Percentiles rank a stretch among this genome's conserved stretches.
phyloP scores from a whole-genome alignment of 2,113 vertebrate genomes.

The Canis aureus region DNA sequence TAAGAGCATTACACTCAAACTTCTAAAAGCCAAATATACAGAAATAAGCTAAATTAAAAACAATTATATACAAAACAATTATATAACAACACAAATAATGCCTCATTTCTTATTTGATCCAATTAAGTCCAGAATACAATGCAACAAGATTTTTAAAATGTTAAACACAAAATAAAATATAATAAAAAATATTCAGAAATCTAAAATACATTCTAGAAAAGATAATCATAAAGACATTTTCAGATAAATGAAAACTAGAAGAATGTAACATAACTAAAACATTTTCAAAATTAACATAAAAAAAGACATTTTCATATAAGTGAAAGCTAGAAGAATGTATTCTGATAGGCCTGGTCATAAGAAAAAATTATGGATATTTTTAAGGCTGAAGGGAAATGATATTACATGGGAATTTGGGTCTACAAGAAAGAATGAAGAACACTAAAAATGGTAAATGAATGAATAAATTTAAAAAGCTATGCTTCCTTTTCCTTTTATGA shows the following conservation, averaged over 20 bases:
- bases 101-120: not conserved
- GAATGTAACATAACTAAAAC: not conserved
- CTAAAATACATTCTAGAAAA: not conserved
- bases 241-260: not conserved
- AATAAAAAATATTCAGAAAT: not conserved
- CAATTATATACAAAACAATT: not conserved
- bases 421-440: not conserved
- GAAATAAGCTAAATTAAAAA: not conserved
- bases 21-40: not conserved
- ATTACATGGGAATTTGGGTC: not conserved
- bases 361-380: not conserved
- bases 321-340: not conserved
- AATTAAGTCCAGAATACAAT: not conserved
- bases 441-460: not conserved
- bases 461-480: not conserved
- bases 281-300: no score
- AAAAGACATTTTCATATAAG: constrained; percentile 7
- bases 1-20: not conserved
- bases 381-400: not conserved
- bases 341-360: not conserved
- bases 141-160: not conserved
- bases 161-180: not conserved
- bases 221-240: not conserved
- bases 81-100: not conserved
- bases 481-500: not conserved